Evolutionary conservation across 1,140 invertebrate species (phyloP), one percentile per base, ranked within the genome.

Genomic region (Formica exsecta): DNA sequence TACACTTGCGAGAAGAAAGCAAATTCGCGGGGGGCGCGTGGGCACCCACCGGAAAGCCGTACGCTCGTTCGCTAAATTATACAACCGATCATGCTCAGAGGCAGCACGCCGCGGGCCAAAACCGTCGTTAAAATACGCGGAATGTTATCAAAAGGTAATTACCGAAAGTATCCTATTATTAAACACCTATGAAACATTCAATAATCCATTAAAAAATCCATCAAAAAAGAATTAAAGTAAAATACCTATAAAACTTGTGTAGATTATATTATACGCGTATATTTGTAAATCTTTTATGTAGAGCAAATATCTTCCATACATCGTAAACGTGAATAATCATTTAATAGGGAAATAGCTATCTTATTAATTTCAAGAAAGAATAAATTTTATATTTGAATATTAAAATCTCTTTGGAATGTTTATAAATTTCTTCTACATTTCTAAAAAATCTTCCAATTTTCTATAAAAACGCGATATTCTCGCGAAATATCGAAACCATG

Each of bases 1-100:
- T 66, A 74, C 70, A 74, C 70, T 84, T 90, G 89, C 84, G 89
- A 86, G 89, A 90, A 80, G 38, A 79, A 91, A 90, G 87, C 62
- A 88, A 91, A 91, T 86, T 86, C 32, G 62, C 64, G 80, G 74
- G 38, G 29, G 68, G 64, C 61, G 79, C 74, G n/a, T 25, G 13
- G 19, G 66, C 85, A 61, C 54, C 32, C 76, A 3, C 51, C 79
- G 54, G 83, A 89, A 89, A 89, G 88, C 88, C 73, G 87, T 89
- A 74, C 85, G 87, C 75, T 71, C 83, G 76, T 89, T 32, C 76
- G 76, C 77, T 77, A 65, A 57, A 79, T 83, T 89, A 86, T 84
- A 89, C 77, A 84, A 71, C 86, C 89, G 88, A 74, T 62, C 89
- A 79, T 87, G 89, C 85, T 73, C 54, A 74, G 54, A 74, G 38